Percentiles rank a stretch among this genome's conserved stretches.
Evolutionary conservation across 2,888 invertebrate species (phyloP).

Genomic region (Clistopyga incitator): DNA sequence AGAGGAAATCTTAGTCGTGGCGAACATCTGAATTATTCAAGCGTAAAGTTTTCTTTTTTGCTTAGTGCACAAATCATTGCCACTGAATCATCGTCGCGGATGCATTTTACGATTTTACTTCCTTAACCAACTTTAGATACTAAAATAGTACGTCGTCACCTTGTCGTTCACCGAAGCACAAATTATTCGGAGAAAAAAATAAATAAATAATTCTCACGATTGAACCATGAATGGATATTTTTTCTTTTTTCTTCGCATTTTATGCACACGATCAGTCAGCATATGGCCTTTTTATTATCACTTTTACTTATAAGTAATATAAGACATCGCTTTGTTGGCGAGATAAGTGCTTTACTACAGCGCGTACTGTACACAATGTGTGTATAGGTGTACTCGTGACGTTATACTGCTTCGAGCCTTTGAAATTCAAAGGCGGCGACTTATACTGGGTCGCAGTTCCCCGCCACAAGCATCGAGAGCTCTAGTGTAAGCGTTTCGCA

Average conservation of each 20-base stretch:
- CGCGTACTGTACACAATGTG: constrained; percentile 10
- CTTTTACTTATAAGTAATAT: constrained; percentile 46
- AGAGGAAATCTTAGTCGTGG: not conserved
- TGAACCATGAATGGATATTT: not conserved
- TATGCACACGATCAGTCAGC: constrained; percentile 7
- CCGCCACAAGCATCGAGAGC: constrained; percentile 42
- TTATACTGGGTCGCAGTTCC: constrained; percentile 62
- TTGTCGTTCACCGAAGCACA: not conserved
- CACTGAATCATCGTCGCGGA: constrained; percentile 6
- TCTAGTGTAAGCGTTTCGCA: constrained; percentile 52
- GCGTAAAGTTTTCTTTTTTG: not conserved
- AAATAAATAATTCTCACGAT: not conserved
- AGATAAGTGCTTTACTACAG: constrained; percentile 15
- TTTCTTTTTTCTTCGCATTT: not conserved
- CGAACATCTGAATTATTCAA: not conserved
- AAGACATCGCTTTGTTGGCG: constrained; percentile 41
- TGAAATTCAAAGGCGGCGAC: constrained; percentile 50
- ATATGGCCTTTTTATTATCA: constrained; percentile 18
- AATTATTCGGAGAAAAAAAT: constrained; percentile 1
- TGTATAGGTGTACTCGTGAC: not conserved
- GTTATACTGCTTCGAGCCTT: constrained; percentile 10
- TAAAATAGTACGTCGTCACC: not conserved
- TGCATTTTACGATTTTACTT: not conserved
- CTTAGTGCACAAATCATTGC: not conserved
- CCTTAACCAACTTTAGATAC: not conserved